These are phyloP conservation scores for Hypsibius dujardini DNA, from an alignment of 1,140 invertebrate genomes.

Conservation along the genomic window DNA sequence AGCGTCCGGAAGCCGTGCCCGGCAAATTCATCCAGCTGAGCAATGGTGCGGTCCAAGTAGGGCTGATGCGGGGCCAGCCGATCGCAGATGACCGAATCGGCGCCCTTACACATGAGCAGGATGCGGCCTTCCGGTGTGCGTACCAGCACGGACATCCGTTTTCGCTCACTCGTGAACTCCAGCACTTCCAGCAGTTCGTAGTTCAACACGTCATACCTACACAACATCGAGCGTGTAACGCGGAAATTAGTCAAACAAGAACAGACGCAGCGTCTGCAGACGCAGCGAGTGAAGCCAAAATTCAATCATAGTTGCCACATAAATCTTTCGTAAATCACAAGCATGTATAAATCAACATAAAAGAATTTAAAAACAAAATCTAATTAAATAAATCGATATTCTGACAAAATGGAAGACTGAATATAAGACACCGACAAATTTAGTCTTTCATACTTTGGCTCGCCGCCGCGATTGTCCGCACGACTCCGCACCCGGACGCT, in stretches of 20 bases:
- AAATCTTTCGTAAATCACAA: too few species aligned
- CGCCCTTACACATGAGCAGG: constrained; percentile 75
- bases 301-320: too few species aligned
- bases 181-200: constrained; percentile 86
- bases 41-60: constrained; percentile 49
- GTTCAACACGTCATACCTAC: constrained; percentile 28
- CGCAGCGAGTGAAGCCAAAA: too few species aligned
- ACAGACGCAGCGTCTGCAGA: too few species aligned
- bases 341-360: too few species aligned
- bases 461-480: not conserved
- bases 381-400: too few species aligned
- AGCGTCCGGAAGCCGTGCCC: constrained; percentile 51
- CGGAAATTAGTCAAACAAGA: too few species aligned
- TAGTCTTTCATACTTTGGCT: not conserved
- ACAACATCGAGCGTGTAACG: constrained; percentile 16
- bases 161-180: constrained; percentile 81
- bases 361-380: too few species aligned
- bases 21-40: constrained; percentile 81
- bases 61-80: constrained; percentile 31
- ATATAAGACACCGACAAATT: too few species aligned
- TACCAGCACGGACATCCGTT: constrained; percentile 83
- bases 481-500: constrained; percentile 28
- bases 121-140: constrained; percentile 57
- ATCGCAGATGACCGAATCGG: constrained; percentile 53
- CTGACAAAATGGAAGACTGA: too few species aligned